These are phyloP conservation scores for Hetaerina americana DNA, from an alignment of 1,140 invertebrate genomes.

Conservation along the genomic window DNA sequence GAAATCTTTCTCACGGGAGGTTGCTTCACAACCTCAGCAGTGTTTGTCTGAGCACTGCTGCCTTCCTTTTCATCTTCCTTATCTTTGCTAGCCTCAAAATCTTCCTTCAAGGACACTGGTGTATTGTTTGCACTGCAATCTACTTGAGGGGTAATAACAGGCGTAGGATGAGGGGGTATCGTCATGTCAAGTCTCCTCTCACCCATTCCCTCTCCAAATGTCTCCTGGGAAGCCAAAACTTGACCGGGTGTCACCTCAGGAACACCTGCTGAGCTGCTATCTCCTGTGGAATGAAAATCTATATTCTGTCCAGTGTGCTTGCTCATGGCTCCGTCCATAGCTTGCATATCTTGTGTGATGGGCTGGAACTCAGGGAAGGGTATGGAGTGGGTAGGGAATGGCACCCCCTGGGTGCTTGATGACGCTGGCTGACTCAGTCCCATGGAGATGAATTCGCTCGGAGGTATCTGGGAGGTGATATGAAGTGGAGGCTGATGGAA, in stretches of 20 bases:
- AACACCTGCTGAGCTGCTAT: not conserved
- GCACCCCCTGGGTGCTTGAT: not conserved
- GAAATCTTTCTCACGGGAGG: conserved; percentile 17
- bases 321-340: not conserved
- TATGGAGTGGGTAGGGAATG: no score
- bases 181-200: not conserved
- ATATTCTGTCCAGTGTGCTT: not conserved
- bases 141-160: not conserved
- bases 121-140: conserved; percentile 4
- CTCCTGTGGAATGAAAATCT: not conserved
- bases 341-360: not conserved
- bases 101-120: not conserved
- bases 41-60: not conserved
- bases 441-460: not conserved
- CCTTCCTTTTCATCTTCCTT: not conserved
- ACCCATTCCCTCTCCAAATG: not conserved
- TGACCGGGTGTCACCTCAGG: not conserved
- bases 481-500: not conserved
- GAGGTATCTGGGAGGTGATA: not conserved
- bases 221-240: not conserved
- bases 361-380: not conserved
- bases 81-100: not conserved
- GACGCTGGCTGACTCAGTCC: not conserved
- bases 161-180: not conserved
- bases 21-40: not conserved